Conservation (phyloP, 2,113 vertebrate species). For the Lagenorhynchus albirostris region DNA sequence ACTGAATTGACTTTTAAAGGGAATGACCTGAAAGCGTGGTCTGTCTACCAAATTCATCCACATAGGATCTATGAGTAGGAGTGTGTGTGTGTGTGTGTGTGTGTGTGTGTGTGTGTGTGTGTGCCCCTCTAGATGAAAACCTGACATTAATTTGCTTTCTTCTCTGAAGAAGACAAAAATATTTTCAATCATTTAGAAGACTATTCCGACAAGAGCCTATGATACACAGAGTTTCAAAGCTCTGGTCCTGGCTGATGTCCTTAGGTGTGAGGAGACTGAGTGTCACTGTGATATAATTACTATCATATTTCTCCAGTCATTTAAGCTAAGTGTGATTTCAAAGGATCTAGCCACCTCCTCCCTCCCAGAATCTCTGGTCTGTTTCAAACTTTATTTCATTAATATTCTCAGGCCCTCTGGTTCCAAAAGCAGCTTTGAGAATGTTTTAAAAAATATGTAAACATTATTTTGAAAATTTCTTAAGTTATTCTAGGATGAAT, state of each 20-base stretch:
- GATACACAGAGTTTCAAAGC: background rate
- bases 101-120: background rate
- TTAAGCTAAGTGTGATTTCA: background rate
- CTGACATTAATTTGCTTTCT: background rate
- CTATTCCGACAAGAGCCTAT: background rate
- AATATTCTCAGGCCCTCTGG: background rate
- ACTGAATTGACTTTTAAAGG: background rate
- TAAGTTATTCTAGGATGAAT: background rate
- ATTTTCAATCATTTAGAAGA: background rate
- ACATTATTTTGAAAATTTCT: background rate
- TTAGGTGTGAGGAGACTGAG: background rate
- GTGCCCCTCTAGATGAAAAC: background rate
- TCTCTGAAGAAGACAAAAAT: background rate
- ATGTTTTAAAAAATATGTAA: background rate
- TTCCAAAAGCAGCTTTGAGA: background rate
- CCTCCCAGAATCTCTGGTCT: background rate
- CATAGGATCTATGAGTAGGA: background rate
- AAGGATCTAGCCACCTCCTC: background rate
- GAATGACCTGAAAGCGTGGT: background rate
- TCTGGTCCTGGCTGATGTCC: background rate
- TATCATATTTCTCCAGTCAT: background rate
- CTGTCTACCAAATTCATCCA: background rate
- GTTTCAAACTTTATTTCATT: constrained; percentile 26
- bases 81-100: background rate
- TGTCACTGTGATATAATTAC: background rate